Conservation (phyloP, 2,888 invertebrate species). For the Fragum whitleyi region DNA sequence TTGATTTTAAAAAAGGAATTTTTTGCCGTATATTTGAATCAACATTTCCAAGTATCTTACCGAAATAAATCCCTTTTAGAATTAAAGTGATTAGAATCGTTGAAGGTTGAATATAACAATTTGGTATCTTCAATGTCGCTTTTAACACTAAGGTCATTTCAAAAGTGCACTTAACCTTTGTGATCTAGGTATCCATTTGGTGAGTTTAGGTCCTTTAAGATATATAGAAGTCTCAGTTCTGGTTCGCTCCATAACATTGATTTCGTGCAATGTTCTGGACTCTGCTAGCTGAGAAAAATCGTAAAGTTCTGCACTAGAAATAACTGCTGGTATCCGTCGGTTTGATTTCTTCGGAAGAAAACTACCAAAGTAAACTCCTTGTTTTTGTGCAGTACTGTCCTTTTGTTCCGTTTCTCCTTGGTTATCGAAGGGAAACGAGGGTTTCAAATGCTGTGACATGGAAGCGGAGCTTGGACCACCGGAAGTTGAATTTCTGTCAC, state of each 20-base stretch:
- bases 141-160: conserved; percentile 6
- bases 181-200: conserved; percentile 51
- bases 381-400: not conserved
- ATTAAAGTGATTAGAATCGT: too few species aligned
- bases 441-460: conserved; percentile 5
- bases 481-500: not conserved
- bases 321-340: conserved; percentile 36
- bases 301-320: conserved; percentile 54
- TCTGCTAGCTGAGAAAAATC: conserved; percentile 54
- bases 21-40: too few species aligned
- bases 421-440: conserved; percentile 3
- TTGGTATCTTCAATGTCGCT: too few species aligned
- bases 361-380: conserved; percentile 23
- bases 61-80: too few species aligned
- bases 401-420: conserved; percentile 3
- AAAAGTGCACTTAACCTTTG: conserved; percentile 36
- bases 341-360: conserved; percentile 32
- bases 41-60: too few species aligned
- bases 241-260: conserved; percentile 37
- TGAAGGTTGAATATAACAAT: too few species aligned
- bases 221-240: conserved; percentile 48
- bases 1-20: too few species aligned
- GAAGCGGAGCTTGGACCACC: not conserved
- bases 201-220: conserved; percentile 27
- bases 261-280: conserved; percentile 20